Conservation (phyloP, 37 sponge, comb jelly and placozoan species). For the Geodia barretti region DNA sequence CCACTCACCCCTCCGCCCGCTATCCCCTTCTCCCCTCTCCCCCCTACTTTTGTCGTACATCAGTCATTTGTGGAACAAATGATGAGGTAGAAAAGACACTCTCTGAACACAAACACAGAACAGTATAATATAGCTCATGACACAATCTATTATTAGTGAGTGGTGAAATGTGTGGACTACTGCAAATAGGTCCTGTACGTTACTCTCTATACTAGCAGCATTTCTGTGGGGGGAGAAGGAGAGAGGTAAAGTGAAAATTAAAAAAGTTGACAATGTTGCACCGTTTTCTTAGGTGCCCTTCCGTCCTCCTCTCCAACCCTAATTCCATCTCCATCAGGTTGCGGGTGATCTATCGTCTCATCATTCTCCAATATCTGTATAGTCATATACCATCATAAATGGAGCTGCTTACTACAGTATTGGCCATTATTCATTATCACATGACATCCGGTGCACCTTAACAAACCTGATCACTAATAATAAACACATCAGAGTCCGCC, state of each 20-base stretch:
- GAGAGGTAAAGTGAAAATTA: background rate
- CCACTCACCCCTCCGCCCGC: background rate
- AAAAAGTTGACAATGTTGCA: background rate
- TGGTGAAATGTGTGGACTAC: background rate
- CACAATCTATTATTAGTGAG: background rate
- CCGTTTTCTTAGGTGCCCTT: background rate
- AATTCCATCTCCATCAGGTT: conserved; percentile 33
- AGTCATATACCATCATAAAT: background rate
- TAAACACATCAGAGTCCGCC: too few species aligned
- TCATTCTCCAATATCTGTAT: conserved; percentile 66
- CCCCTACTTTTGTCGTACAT: background rate
- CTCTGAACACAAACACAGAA: background rate
- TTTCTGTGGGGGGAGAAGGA: background rate
- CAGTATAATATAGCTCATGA: background rate
- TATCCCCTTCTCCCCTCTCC: background rate
- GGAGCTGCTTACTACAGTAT: background rate
- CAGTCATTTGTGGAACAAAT: background rate
- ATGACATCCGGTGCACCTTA: too few species aligned
- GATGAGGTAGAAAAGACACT: background rate
- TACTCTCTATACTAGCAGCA: background rate
- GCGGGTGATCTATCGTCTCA: conserved; percentile 54
- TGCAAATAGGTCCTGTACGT: background rate
- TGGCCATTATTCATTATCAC: too few species aligned
- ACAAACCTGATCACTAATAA: too few species aligned
- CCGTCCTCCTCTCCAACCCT: background rate